Evolutionary conservation across 2,888 invertebrate genomes (phyloP), one percentile per base, ranked within the genome.

Genomic region (Drosophila pseudotakahashii): DNA sequence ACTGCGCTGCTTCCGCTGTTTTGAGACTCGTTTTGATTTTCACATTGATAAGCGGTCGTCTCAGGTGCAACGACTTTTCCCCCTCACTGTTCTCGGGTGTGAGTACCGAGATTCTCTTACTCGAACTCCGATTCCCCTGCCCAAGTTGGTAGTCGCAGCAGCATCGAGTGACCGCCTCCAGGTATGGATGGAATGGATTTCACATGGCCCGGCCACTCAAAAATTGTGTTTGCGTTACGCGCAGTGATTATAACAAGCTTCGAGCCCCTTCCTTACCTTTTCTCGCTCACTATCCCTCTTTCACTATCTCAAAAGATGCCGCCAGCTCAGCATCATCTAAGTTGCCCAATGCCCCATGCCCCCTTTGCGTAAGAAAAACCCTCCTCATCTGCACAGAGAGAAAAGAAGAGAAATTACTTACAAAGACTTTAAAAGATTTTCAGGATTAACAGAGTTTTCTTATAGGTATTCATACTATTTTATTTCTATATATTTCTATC

Each of bases 221-320:
- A 84, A 81, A 79, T 81, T 84, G 74, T 82, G 82, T 82, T 82
- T 82, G 69, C 82, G 81, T 84, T 82, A 82, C 85, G 82, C 81
- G 82, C 82, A 58, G 82, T 84, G 81, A 82, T 84, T 82, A 82
- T 84, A 82, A 84, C 81, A 73, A 84, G 82, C 62, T 59, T n/a
- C 11, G 62, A 62, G 41, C 41, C 48, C 48, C 62, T 16, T 42
- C 59, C 36, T 23, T 36, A 36, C 45, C 36, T 26, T 45, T 55
- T 45, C 62, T 34, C 14, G 34, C 60, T 59, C 16, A n/a, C 41
- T 16, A 30, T 19, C 16, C 62, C 62, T 63, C 60, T 59, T 50
- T 48, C 34, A 47, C 48, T 42, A 45, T 45, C 71, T 71, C 70
- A 71, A 71, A 67, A 62, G 71, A 70, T 42, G 71, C 71, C 71